A percentile compares a stretch with the other conserved stretches of the same genome.
Evolutionary conservation across 2,797 vertebrate species (phyloP).

Genomic region (Enoplosus armatus): DNA sequence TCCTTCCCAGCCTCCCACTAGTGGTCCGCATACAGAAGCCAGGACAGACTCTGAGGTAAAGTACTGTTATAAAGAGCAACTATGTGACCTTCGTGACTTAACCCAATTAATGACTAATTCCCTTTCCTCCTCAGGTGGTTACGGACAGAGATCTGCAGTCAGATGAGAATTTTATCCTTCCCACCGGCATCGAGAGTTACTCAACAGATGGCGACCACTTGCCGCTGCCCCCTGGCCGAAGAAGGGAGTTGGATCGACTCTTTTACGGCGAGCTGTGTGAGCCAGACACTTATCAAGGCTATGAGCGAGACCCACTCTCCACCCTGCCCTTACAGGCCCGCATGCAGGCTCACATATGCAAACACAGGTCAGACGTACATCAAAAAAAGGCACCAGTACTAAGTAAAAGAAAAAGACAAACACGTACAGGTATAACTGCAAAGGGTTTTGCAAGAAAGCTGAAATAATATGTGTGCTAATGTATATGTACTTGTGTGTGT

Average conservation of each 20-base stretch:
- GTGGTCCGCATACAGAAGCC: not conserved
- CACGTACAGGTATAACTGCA: not conserved
- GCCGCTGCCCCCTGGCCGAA: constrained; percentile 81
- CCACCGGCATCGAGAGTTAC: constrained; percentile 82
- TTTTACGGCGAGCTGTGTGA: constrained; percentile 79
- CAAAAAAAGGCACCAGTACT: not conserved
- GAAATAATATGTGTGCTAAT: not conserved
- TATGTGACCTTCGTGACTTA: not conserved
- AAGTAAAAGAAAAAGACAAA: not conserved
- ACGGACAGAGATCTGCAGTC: constrained; percentile 63
- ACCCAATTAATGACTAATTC: not conserved
- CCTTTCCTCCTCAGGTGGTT: constrained; percentile 22
- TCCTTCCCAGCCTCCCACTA: constrained; percentile 13
- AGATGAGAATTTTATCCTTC: constrained; percentile 82
- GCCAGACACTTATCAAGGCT: constrained; percentile 43
- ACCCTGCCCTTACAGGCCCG: constrained; percentile 74
- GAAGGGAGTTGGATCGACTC: constrained; percentile 81
- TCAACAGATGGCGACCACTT: constrained; percentile 86
- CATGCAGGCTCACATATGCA: constrained; percentile 85
- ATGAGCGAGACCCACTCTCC: constrained; percentile 48
- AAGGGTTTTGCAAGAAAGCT: not conserved
- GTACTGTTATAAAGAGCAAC: not conserved
- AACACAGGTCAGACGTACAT: constrained; percentile 84
- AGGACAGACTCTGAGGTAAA: constrained; percentile 34
- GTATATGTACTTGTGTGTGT: constrained; percentile 20